Evolutionary conservation across 92 coral and sea anemone genomes (phyloP).

Genomic region (Nematostella vectensis): DNA sequence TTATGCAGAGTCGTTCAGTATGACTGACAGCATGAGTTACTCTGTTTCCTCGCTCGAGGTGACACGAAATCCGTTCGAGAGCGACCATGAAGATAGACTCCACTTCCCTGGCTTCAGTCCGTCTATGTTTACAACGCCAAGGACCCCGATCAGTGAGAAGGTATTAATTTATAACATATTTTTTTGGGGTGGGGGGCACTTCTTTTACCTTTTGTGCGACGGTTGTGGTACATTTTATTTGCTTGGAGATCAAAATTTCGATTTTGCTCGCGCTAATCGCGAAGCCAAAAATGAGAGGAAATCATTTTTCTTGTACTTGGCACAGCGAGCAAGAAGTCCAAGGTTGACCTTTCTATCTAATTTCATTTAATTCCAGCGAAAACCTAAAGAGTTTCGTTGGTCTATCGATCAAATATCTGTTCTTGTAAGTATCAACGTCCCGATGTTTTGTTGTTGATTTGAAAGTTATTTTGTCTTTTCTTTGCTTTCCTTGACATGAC

Average conservation of each 20-base stretch:
- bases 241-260: too few species aligned
- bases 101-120: constrained; percentile 93
- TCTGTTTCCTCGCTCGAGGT: constrained; percentile 68
- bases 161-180: constrained; percentile 37
- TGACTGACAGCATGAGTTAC: constrained; percentile 57
- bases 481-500: neutral
- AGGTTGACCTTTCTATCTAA: neutral
- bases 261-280: too few species aligned
- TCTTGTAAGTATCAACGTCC: constrained; percentile 51
- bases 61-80: constrained; percentile 91
- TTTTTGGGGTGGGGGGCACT: neutral
- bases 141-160: constrained; percentile 79
- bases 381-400: constrained; percentile 60
- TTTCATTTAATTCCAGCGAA: constrained; percentile 46
- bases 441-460: neutral
- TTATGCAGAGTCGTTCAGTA: constrained; percentile 10
- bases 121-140: constrained; percentile 80
- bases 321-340: too few species aligned
- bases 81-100: constrained; percentile 49
- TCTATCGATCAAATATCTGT: constrained; percentile 93
- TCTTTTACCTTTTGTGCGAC: neutral
- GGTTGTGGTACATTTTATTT: too few species aligned
- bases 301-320: too few species aligned
- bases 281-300: too few species aligned
- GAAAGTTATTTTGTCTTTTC: neutral